Evolutionary conservation across 1,140 invertebrate species (phyloP), one percentile per base, ranked within the genome.

Genomic region (Palaemon carinicauda): DNA sequence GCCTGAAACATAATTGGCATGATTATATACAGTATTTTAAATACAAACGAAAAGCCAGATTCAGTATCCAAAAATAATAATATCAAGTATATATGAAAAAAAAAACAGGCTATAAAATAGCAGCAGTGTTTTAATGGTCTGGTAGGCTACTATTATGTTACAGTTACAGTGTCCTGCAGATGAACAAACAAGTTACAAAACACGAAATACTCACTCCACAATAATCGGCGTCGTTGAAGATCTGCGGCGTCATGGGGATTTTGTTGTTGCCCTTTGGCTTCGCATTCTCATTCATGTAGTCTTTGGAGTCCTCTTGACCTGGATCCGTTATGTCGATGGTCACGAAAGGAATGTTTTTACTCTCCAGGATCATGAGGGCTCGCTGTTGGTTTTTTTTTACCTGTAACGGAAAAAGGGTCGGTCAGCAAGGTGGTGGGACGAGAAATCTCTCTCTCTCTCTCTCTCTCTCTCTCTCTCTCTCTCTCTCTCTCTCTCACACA

Each of bases 361-460:
- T 96, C 90, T 97, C 96, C 89, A 99, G 92, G 90, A 98, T 97
- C 94, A 98, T 96, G 82, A 96, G 92, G 27, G 98, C 96, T 86
- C 96, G 94, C 91, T 98, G 96, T 91, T 98, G 97, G 89, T 96
- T 93, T 91, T 98, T 98, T 92, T 98, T 97, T 50, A 98, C 96
- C 98, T 98, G 91, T 3, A 69, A 60, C 19, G 29, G 27, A 65
- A 21, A 65, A 21, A 54, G 27, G 5, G 29, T 17, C 27, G 33
- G 41, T 41, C 12, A 21, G 27, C 14, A 31, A 31, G 56, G 56
- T 60, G 0, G 24, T 60, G 19, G 17, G 56, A 60, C 17, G 19
- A 15, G 56, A 60, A 7, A 24, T 21, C 60, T 4, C 21, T 69
- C 1, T 21, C 60, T 69, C 17, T 21, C 21, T 15, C 54, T 24